phyloP scores from a whole-genome alignment of 2,113 vertebrate genomes.

The Gymnobelideus leadbeateri region DNA sequence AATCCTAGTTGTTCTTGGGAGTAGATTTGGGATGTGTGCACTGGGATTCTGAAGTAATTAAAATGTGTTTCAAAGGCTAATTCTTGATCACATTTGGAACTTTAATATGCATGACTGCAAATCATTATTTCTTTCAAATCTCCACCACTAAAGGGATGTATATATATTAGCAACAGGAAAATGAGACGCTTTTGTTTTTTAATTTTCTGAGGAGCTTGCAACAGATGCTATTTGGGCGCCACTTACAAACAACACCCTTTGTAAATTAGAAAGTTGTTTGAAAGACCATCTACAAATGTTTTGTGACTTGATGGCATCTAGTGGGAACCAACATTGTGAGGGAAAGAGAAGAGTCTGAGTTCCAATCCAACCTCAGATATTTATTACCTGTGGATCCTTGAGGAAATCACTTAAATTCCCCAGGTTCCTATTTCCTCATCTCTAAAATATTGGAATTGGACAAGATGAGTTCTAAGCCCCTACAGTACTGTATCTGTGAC shows the following conservation, averaged over 20 bases:
- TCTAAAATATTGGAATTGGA: background rate
- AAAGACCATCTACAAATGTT: background rate
- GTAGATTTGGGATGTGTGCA: background rate
- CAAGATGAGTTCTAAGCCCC: background rate
- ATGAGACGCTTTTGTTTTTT: background rate
- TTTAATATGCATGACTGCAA: background rate
- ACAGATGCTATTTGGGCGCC: background rate
- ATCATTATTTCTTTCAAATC: constrained; percentile 19
- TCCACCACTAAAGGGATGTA: background rate
- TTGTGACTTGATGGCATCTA: background rate
- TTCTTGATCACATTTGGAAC: constrained; percentile 33
- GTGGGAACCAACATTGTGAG: background rate
- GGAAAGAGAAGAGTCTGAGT: background rate
- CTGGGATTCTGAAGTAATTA: constrained; percentile 9
- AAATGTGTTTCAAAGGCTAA: background rate
- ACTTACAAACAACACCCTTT: background rate
- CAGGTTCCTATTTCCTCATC: background rate
- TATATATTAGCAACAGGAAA: background rate
- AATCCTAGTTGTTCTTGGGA: constrained; percentile 10
- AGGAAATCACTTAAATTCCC: background rate
- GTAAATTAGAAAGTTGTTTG: background rate
- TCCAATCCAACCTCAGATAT: background rate
- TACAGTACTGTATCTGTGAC: background rate
- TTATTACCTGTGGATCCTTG: background rate
- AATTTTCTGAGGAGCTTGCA: constrained; percentile 6